Evolutionary conservation across 2,113 vertebrate genomes (phyloP).

Genomic region (Scatophagus argus): DNA sequence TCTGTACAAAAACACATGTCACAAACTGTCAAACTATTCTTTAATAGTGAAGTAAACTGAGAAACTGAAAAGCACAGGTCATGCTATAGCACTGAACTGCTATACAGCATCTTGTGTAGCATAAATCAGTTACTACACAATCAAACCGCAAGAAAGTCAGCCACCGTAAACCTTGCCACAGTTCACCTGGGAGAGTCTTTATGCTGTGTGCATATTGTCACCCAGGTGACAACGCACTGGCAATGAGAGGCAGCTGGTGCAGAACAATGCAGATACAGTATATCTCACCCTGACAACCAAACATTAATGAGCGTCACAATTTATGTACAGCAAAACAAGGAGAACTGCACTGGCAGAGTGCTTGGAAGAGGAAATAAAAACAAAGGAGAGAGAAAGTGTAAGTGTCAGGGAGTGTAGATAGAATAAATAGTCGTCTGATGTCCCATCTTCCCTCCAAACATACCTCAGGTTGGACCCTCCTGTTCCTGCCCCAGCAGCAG

Average conservation of each 20-base stretch:
- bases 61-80: neutral
- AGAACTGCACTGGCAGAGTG: neutral
- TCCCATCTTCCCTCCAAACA: neutral
- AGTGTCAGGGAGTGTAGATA: neutral
- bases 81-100: neutral
- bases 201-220: conserved; percentile 26
- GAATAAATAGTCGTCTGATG: neutral
- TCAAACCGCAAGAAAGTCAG: conserved; percentile 5
- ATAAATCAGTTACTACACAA: neutral
- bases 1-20: neutral
- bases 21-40: neutral
- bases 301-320: neutral
- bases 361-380: neutral
- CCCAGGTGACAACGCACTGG: conserved; percentile 45
- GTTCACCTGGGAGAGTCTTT: conserved; percentile 38
- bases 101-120: neutral
- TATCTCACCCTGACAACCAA: conserved; percentile 34
- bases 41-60: neutral
- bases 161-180: conserved; percentile 22
- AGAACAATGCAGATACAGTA: conserved; percentile 32
- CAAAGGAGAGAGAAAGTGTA: neutral
- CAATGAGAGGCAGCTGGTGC: conserved; percentile 2
- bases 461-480: conserved; percentile 84
- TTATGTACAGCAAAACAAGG: neutral
- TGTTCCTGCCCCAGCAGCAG: conserved; percentile 80